Conservation (phyloP, 35 echinoderm and acorn worm genomes). For the Eucidaris tribuloides region DNA sequence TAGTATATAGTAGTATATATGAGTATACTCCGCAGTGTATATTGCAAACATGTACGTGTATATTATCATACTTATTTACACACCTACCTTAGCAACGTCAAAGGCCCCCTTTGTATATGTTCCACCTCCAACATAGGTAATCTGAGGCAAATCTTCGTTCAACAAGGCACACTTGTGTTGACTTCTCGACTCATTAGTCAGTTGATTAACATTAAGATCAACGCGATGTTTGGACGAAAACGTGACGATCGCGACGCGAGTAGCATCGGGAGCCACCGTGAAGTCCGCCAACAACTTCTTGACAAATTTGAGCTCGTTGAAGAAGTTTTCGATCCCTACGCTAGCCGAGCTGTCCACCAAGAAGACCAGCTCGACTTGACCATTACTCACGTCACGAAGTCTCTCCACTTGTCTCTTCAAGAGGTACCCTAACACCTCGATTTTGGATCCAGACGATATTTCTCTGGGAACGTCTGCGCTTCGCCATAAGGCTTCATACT, state of each 20-base stretch:
- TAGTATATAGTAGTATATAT: no score
- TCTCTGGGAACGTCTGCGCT: slow-evolving; percentile 12
- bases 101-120: slow-evolving; percentile 86
- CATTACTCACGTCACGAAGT: slow-evolving; percentile 49
- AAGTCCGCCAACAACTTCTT: slow-evolving; percentile 86
- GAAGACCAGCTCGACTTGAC: slow-evolving; percentile 85
- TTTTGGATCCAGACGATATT: slow-evolving; percentile 39
- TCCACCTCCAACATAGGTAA: slow-evolving; percentile 89
- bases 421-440: slow-evolving; percentile 56
- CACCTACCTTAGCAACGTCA: slow-evolving; percentile 62
- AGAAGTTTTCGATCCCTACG: slow-evolving; percentile 88
- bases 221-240: slow-evolving; percentile 79
- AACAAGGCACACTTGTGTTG: slow-evolving; percentile 89
- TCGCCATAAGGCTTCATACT: slow-evolving; percentile 40
- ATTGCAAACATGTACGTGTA: no score
- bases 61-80: not conserved
- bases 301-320: slow-evolving; percentile 98
- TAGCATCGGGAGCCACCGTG: slow-evolving; percentile 66
- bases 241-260: slow-evolving; percentile 74
- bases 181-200: slow-evolving; percentile 14
- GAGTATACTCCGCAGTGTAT: no score
- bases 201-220: slow-evolving; percentile 58
- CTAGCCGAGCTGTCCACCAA: slow-evolving; percentile 92
- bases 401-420: slow-evolving; percentile 79
- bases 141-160: slow-evolving; percentile 78